Evolutionary conservation across 2,888 invertebrate genomes (phyloP), one percentile per base, ranked within the genome.

Genomic region (Ophion ellenae): DNA sequence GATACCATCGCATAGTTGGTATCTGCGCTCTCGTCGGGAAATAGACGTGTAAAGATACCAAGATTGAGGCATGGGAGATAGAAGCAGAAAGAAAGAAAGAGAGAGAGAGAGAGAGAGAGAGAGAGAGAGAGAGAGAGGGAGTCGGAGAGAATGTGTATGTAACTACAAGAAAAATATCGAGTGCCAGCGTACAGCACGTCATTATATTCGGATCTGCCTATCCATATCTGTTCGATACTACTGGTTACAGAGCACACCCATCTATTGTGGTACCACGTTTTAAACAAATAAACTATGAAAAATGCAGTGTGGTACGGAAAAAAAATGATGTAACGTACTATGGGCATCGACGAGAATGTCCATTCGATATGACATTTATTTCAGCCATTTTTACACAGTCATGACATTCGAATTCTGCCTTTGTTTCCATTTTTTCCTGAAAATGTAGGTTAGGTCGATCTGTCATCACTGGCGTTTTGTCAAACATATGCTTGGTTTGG

Each of bases 1-100:
- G 93, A 93, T 93, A 93, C 89, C 88, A 92, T 92, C 92, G 77
- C 86, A 91, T 84, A 89, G 89, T 90, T 89, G 88, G 90, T 90
- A 90, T 91, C 89, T 90, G 71, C 63, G 64, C 64, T 79, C 71
- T 81, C 81, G 45, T 81, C 71, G 67, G 91, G 89, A 90, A 90
- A 91, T 90, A 90, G 90, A 91, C 90, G 90, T 88, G 89, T 88
- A 89, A 87, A 73, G 80, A 86, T 90, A 90, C 89, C 88, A 86
- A 85, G 88, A 85, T 86, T 32, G 32, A 4, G 32, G 32, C 32
- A 32, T 83, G 84, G 66, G 64, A 36, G 66, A 36, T 83, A 74
- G 64, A 36, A 70, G 47, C 57, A 36, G 36, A 64, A 32, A 76
- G 76, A 84, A 47, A 81, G 76, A 71, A 79, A 69, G 77, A 78